Conservation (phyloP, 2,888 invertebrate genomes). For the Odiellus spinosus region DNA sequence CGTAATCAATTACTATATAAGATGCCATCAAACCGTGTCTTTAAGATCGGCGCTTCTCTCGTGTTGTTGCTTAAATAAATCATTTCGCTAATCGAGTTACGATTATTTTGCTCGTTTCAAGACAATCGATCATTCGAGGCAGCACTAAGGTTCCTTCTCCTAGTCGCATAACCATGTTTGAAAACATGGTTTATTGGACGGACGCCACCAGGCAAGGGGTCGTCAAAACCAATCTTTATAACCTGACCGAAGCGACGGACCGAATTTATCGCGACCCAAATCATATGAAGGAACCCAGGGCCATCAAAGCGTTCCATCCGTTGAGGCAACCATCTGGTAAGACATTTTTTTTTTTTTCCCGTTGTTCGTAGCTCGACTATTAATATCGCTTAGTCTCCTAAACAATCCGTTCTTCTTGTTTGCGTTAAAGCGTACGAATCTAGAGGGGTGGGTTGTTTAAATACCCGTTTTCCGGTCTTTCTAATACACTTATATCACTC, state of each 20-base stretch:
- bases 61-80: too few species aligned
- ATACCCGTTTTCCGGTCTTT: not conserved
- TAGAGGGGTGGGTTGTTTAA: too few species aligned
- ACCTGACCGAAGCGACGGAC: conserved; percentile 58
- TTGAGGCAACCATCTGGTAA: conserved; percentile 53
- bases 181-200: conserved; percentile 77
- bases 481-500: too few species aligned
- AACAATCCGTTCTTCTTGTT: too few species aligned
- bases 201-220: conserved; percentile 78
- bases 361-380: too few species aligned
- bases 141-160: conserved; percentile 58
- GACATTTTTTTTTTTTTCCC: conserved; percentile 4
- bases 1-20: too few species aligned
- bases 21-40: too few species aligned
- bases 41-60: too few species aligned
- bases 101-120: not conserved
- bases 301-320: conserved; percentile 62
- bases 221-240: conserved; percentile 69
- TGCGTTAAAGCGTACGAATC: too few species aligned
- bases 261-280: conserved; percentile 63
- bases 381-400: too few species aligned
- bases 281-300: conserved; percentile 57
- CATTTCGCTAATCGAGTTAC: too few species aligned
- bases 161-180: conserved; percentile 62
- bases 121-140: conserved; percentile 21